A percentile compares a stretch with the other conserved stretches of the same genome.
These are phyloP conservation scores for Myotis lucifugus DNA, from an alignment of 2,113 vertebrate genomes.

Conservation along the genomic window DNA sequence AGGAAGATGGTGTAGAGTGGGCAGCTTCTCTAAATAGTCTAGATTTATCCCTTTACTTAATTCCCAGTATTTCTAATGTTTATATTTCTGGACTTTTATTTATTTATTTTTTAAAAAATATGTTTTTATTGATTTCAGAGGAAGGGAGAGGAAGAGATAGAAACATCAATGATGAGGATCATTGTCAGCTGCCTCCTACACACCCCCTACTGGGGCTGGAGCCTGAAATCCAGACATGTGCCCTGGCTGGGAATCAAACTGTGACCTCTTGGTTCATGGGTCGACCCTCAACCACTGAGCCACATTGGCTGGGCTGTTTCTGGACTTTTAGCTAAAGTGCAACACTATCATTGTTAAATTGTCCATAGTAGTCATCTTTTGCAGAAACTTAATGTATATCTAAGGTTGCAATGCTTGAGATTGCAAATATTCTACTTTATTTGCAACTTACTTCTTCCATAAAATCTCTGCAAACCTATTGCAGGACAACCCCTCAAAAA, in stretches of 20 bases:
- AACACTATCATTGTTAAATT: constrained; percentile 41
- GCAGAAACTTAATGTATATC: constrained; percentile 43
- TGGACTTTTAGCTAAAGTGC: constrained; percentile 34
- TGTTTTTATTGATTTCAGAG: not conserved
- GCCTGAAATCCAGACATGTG: too few species aligned
- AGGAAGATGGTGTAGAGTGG: constrained; percentile 55
- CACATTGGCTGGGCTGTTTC: not conserved
- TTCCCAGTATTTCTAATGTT: constrained; percentile 34
- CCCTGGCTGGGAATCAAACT: too few species aligned
- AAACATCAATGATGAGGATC: too few species aligned
- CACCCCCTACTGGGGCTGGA: too few species aligned
- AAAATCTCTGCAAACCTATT: constrained; percentile 42
- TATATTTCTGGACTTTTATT: constrained; percentile 51
- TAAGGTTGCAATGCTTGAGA: not conserved
- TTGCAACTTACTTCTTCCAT: constrained; percentile 32
- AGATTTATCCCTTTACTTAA: constrained; percentile 54
- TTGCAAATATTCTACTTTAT: constrained; percentile 30
- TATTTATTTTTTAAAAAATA: too few species aligned
- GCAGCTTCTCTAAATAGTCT: constrained; percentile 39
- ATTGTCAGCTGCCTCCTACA: too few species aligned
- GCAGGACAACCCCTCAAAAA: not conserved
- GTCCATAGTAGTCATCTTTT: constrained; percentile 44
- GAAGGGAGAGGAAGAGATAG: too few species aligned
- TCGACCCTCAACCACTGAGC: too few species aligned
- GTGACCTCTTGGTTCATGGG: too few species aligned